These are phyloP conservation scores for Oncorhynchus nerka DNA, from an alignment of 2,113 vertebrate species.

Conservation along the genomic window DNA sequence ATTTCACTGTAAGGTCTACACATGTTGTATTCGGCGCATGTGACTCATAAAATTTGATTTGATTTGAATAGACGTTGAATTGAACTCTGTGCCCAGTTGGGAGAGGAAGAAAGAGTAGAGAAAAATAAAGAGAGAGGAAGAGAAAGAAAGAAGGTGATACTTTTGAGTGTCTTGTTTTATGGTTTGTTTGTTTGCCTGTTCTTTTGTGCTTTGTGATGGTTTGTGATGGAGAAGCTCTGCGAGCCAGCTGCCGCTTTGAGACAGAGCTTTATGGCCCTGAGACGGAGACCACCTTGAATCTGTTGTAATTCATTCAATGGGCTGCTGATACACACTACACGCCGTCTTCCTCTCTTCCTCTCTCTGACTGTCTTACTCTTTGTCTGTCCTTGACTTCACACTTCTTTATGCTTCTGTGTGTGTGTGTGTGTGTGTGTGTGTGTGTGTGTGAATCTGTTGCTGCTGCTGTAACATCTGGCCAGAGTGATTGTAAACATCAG, in stretches of 20 bases:
- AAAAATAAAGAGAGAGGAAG: too few relatives aligned
- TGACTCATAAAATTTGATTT: too few relatives aligned
- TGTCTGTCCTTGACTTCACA: too few relatives aligned
- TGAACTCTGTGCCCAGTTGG: too few relatives aligned
- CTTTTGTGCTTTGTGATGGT: conserved; percentile 21
- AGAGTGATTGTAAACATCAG: conserved; percentile 29
- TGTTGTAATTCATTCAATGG: conserved; percentile 12
- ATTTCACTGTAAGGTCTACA: too few relatives aligned
- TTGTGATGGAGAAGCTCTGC: conserved; percentile 12
- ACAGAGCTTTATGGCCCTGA: conserved; percentile 27
- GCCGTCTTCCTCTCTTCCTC: not conserved
- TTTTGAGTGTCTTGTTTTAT: conserved; percentile 33
- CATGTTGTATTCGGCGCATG: too few relatives aligned
- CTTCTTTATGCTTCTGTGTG: conserved; percentile 18
- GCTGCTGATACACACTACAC: conserved; percentile 8
- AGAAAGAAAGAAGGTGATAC: not conserved
- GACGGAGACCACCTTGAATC: conserved; percentile 39
- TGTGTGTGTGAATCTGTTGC: conserved; percentile 16
- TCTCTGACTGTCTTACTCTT: not conserved
- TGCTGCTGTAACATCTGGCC: conserved; percentile 44
- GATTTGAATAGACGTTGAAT: too few relatives aligned
- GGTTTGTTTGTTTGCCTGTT: conserved; percentile 4
- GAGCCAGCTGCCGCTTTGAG: conserved; percentile 33
- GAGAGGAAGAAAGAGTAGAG: too few relatives aligned
- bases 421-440: conserved; percentile 36